Evolutionary conservation across 2,797 vertebrate genomes (phyloP), one percentile per base, ranked within the genome.

Genomic region (Myioborus miniatus): DNA sequence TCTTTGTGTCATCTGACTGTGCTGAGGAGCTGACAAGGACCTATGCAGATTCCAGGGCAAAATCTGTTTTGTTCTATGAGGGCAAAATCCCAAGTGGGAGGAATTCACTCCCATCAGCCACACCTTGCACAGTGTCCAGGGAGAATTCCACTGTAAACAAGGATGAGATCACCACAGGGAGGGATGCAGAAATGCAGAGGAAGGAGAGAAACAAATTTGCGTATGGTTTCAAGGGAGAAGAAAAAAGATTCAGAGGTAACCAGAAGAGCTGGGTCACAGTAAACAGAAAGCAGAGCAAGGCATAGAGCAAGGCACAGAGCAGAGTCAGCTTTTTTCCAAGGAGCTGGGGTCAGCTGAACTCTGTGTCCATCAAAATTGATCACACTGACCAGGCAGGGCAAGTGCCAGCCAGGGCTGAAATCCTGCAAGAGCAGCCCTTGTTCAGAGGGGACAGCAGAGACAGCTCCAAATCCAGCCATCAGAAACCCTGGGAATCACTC

Each of bases 221-320:
- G 23, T 26, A 32, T 4, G 11, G n/a, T 23, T 74, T 26, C 0
- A 1, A 68, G 64, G 63, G 16, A 50, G 32, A 69, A 39, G 15
- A 6, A 58, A 49, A 63, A 68, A 46, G n/a, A 84, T 63, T 47
- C 37, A 39, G 70, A 43, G 11, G 7, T 63, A 80, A 96, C 47
- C 6, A 71, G 71, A 87, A 55, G 21, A 85, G 65, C 41, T 77
- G 36, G 53, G 46, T 74, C 44, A 50, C 2, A 2, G 70, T 0
- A 80, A 53, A 85, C 15, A 75, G 65, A 87, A 79, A 83, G n/a
- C 53, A 87, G 75, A 87, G 44, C 55, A 67, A 74, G 0, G 1
- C 0, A 0, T 1, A 71, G 49, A 59, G 29, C 0, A 1, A 79
- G 75, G 9, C 12, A 62, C 20, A 47, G 63, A 58, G 67, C 43